Evolutionary conservation across 2,113 vertebrate genomes (phyloP).

Genomic region (Dipodomys merriami): DNA sequence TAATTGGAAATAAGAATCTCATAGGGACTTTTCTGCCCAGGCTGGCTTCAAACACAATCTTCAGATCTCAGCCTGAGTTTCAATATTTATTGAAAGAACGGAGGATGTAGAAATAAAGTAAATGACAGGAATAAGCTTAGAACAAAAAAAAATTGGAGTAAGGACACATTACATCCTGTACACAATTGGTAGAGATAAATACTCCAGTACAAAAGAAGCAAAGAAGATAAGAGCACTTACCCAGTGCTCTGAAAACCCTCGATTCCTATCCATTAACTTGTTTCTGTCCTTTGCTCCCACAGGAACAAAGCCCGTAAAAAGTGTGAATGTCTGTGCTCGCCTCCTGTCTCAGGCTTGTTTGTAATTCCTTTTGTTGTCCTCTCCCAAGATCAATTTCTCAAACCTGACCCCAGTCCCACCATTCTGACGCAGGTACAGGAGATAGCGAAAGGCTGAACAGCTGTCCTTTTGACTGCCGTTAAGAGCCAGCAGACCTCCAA

Average conservation of each 20-base stretch:
- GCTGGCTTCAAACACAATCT: too few species aligned
- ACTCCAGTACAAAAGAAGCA: neutral
- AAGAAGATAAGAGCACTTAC: neutral
- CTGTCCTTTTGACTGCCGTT: conserved; percentile 19
- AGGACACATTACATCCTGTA: neutral
- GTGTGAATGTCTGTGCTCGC: neutral
- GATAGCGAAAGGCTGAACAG: neutral
- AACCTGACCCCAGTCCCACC: neutral
- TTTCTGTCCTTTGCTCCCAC: neutral
- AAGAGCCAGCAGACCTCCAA: conserved; percentile 31
- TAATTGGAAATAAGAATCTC: too few species aligned
- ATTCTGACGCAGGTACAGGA: conserved; percentile 15
- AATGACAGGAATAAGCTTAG: conserved; percentile 2
- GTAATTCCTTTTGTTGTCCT: neutral
- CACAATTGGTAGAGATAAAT: conserved; percentile 8
- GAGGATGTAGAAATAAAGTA: neutral
- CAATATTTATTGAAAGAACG: neutral
- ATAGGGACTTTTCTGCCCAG: too few species aligned
- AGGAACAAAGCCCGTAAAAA: conserved; percentile 13
- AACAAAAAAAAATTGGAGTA: neutral
- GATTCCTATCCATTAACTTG: neutral
- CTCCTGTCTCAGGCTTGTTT: neutral
- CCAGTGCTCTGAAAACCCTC: neutral
- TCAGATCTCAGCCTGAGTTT: neutral
- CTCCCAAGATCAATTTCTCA: conserved; percentile 1